Base-by-base conservation (phyloP, 2,113 vertebrate species). In the Clupea harengus region DNA sequence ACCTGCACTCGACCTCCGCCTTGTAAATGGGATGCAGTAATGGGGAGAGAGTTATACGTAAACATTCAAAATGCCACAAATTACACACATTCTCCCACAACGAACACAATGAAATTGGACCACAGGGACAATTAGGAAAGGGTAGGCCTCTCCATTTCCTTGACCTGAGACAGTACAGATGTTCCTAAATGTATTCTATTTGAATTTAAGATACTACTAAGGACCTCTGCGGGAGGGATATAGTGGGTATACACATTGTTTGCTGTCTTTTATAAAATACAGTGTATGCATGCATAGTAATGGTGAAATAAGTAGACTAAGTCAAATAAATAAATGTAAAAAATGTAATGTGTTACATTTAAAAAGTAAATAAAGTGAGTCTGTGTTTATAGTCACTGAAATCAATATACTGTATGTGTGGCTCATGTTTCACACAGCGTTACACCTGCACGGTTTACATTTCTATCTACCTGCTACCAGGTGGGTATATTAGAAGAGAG, bases 31-130 rank as follows among this genome's bases (percentile, higher is more conserved):
- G 72, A 78, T 78, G 72, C 72, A 44, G 28, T 78, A 32, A 78
- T 78, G 28, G 25, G 72, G 4, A 32, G 28, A 5, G 32, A 60
- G 54, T 22, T 28, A 25, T 8, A 32, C 25, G 15, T 78, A 78
- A 39, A 78, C 72, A 78, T 32, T 78, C 72, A 2, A 17, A 78
- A 78, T 78, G 72, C 72, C 72, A 78, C 10, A 78, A 78, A 78
- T 32, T 39, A 78, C 32, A 78, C 72, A 78, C 72, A 78, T 39
- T 44, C 72, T 44, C 28, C 10, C 28, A 11, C 25, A 78, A 39
- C 13, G 13, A 5, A 78, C 72, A 78, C 64, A 39, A 32, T 78
- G 13, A 32, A 78, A 17, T 39, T 22, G 20, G 72, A 17, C 25
- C 17, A 18, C 25, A 39, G 72, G 32, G 72, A 32, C 28, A 28